Conservation (phyloP, 2,797 vertebrate species). For the Scolopax bukidnonensis region DNA sequence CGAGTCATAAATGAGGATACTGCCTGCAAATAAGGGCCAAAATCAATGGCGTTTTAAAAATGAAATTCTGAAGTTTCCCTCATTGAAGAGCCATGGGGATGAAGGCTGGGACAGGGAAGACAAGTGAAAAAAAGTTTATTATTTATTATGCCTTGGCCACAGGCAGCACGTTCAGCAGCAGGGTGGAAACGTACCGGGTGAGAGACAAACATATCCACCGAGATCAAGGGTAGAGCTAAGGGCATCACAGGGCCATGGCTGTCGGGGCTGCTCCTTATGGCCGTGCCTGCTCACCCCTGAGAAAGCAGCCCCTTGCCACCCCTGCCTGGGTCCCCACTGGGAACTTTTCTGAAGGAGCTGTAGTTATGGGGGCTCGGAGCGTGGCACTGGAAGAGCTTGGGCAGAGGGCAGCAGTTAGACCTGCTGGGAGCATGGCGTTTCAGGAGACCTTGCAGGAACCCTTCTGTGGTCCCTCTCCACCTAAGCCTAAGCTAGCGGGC, state of each 20-base stretch:
- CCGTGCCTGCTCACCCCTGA: not conserved
- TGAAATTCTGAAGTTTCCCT: not conserved
- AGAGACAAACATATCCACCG: not conserved
- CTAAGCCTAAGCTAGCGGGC: rapidly evolving
- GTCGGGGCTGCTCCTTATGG: not conserved
- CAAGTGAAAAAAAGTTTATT: not conserved
- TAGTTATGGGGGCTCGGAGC: rapidly evolving
- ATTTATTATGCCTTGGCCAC: not conserved
- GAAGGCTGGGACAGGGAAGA: not conserved
- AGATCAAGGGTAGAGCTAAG: not conserved
- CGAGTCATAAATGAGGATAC: not conserved
- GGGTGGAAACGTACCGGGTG: not conserved
- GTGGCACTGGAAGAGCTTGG: not conserved
- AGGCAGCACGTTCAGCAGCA: not conserved
- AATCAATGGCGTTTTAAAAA: not conserved
- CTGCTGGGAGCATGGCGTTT: not conserved
- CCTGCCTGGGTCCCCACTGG: not conserved
- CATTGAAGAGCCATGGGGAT: not conserved
- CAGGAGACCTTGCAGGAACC: not conserved
- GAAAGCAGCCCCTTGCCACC: not conserved
- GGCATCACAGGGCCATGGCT: not conserved
- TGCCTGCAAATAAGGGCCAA: not conserved
- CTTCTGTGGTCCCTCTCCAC: not conserved
- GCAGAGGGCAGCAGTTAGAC: not conserved
- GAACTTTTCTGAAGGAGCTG: not conserved